A percentile compares a stretch with the other conserved stretches of the same genome.
Conservation (phyloP, 1,140 invertebrate species). For the Charaxes varanes region DNA sequence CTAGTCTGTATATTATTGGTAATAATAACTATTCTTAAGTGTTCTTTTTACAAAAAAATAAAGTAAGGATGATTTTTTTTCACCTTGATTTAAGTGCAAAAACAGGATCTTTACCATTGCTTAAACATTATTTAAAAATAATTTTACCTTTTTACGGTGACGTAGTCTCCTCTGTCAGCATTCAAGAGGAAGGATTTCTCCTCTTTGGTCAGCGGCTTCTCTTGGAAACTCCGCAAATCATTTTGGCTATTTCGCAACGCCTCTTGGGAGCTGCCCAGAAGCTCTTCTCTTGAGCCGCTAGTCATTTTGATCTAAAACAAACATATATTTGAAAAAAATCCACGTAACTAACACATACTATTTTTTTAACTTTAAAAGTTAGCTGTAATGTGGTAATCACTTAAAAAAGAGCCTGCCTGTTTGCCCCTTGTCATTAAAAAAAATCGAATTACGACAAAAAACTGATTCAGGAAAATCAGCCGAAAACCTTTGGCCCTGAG, state of each 20-base stretch:
- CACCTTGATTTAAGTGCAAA: neutral
- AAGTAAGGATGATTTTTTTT: too few species aligned
- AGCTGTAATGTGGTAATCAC: too few species aligned
- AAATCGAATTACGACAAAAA: too few species aligned
- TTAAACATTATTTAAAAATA: neutral
- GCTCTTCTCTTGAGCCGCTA: constrained; percentile 63
- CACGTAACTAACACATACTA: too few species aligned
- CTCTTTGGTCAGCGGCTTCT: constrained; percentile 82
- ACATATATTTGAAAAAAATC: neutral
- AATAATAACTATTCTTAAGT: too few species aligned
- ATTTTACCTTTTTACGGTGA: constrained; percentile 84
- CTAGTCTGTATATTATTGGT: too few species aligned
- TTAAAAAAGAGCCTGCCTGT: too few species aligned
- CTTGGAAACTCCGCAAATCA: constrained; percentile 55
- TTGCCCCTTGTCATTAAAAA: too few species aligned
- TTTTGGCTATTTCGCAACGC: constrained; percentile 49
- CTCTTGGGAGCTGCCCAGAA: constrained; percentile 61
- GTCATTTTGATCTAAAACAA: constrained; percentile 61
- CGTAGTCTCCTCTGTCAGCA: constrained; percentile 91
- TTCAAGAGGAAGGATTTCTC: constrained; percentile 90
- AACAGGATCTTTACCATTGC: neutral
- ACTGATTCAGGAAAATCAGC: too few species aligned
- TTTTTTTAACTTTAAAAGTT: too few species aligned
- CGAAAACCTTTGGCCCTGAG: too few species aligned
- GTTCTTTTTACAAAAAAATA: too few species aligned